A percentile compares a stretch with the other conserved stretches of the same genome.
Evolutionary conservation across 2,797 vertebrate species (phyloP).

Genomic region (Champsocephalus esox): DNA sequence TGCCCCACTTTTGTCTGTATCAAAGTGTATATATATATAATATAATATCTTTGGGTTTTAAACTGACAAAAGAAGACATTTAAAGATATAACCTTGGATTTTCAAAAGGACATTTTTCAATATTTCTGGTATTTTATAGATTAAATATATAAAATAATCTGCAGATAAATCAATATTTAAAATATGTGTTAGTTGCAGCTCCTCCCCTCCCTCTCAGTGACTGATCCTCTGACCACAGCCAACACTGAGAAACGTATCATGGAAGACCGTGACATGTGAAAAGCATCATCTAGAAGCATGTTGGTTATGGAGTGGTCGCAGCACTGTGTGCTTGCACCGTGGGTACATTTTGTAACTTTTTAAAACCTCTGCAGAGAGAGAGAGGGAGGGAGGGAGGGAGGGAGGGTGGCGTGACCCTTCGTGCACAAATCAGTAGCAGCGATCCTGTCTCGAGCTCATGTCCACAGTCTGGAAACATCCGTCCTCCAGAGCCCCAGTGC

Average conservation of each 20-base stretch:
- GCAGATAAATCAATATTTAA: no score
- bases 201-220: constrained; percentile 25
- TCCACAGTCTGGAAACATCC: constrained; percentile 15
- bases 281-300: background rate
- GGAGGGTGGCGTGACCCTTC: constrained; percentile 8
- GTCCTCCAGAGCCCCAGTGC: background rate
- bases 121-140: no score
- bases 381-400: background rate
- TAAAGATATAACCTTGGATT: no score
- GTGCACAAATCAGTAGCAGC: constrained; percentile 33
- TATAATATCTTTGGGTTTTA: no score
- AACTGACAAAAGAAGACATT: no score
- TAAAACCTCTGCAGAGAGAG: constrained; percentile 14
- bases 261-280: constrained; percentile 63
- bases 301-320: constrained; percentile 13
- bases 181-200: no score
- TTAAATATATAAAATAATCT: no score
- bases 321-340: constrained; percentile 17
- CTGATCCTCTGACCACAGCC: constrained; percentile 18
- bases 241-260: constrained; percentile 20
- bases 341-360: constrained; percentile 3
- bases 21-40: no score
- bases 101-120: no score
- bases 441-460: constrained; percentile 17
- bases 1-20: no score